Base-by-base conservation (phyloP, 1,140 invertebrate genomes). In the Trachymyrmex cornetzi region DNA sequence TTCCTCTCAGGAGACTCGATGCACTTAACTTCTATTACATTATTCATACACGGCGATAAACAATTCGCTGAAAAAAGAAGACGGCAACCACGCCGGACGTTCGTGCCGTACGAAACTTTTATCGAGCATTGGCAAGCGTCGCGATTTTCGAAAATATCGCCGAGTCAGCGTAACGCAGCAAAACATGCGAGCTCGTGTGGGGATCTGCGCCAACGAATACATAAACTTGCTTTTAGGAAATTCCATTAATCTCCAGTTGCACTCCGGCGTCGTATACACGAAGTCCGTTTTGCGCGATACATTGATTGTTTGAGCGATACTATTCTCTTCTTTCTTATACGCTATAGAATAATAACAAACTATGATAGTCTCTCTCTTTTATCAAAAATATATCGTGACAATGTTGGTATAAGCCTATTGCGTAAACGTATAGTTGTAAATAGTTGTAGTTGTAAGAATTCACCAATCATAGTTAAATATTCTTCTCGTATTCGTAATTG, bases 191-290 rank as follows among this genome's bases (percentile, higher is more conserved):
- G 24, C 12, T 22, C 57, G 55, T 55, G 69, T 38, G 80, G 55
- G 80, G 38, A 84, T 61, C 38, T 57, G 27, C 80, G 69, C 80
- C 80, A 84, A 84, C 80, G 80, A 84, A 84, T 84, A 84, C 80
- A 75, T 84, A 84, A 84, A 84, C 80, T 84, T 74, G 80, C 80
- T 84, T 84, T 84, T 84, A 84, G 80, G 80, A 84, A 84, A 84
- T 84, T 84, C 80, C 80, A 84, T 84, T 84, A 84, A 84, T 84
- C 80, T 84, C 69, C 80, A 84, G 80, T 75, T 75, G 55, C 80
- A 50, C 69, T 61, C 55, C 69, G 67, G 34, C 24, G 22, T 6
- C 77, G 34, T 69, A 55, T 38, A 82, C 80, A 48, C 53, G 69
- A 75, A 63, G 55, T 61, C 59, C 80, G 69, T 75, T 75, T 84